Evolutionary conservation across 2,888 invertebrate species (phyloP).

Genomic region (Lypha dubia): DNA sequence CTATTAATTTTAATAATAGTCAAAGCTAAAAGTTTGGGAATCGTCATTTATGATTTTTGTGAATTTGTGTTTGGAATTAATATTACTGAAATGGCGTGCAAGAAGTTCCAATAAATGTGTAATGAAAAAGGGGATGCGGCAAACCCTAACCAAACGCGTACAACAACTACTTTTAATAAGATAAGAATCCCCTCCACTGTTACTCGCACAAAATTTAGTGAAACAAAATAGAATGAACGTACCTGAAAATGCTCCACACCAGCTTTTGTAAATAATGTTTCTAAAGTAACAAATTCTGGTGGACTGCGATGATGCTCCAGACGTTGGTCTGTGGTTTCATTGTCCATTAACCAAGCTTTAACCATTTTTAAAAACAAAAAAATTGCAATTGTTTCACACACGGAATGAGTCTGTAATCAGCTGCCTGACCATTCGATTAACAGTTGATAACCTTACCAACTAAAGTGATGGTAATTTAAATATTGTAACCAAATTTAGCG

Average conservation of each 20-base stretch:
- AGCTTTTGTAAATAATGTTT: slow-evolving; percentile 87
- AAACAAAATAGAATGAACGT: no score
- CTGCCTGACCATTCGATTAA: slow-evolving; percentile 27
- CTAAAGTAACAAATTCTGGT: slow-evolving; percentile 87
- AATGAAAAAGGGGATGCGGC: neutral
- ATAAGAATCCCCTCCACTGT: neutral
- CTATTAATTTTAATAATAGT: no score
- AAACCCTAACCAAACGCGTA: slow-evolving; percentile 9
- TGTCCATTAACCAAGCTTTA: slow-evolving; percentile 93
- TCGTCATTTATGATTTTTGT: no score
- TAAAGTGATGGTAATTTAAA: slow-evolving; percentile 22
- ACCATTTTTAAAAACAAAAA: slow-evolving; percentile 87
- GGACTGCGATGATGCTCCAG: slow-evolving; percentile 92
- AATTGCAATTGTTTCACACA: neutral
- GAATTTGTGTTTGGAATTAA: neutral
- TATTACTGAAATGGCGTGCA: no score
- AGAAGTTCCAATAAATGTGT: neutral
- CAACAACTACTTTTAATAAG: neutral
- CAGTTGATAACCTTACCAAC: slow-evolving; percentile 50
- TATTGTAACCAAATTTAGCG: slow-evolving; percentile 5
- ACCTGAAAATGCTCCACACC: slow-evolving; percentile 97
- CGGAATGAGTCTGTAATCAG: neutral
- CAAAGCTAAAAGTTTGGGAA: no score
- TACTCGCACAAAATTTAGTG: neutral
- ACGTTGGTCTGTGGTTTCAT: slow-evolving; percentile 89